Evolutionary conservation across 2,113 vertebrate genomes (phyloP), one percentile per base, ranked within the genome.

Genomic region (Dryoscopus gambensis): DNA sequence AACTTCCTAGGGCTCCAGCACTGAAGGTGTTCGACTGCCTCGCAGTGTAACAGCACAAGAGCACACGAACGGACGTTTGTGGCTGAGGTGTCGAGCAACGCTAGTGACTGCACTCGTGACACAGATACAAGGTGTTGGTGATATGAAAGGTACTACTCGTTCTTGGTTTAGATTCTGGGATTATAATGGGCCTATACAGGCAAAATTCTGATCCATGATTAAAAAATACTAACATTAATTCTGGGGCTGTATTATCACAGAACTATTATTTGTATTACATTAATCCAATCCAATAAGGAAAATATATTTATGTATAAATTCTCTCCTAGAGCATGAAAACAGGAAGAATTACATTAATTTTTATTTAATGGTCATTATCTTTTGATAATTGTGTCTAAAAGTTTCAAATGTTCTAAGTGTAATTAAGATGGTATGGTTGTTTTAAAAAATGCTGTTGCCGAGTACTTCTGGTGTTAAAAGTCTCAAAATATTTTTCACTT

Each of bases 41-140:
- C 24, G 71, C 62, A 85, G 86, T 81, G 19, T 96, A 57, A 97
- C 98, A 91, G 98, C 98, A n/a, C 94, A 93, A 82, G 98, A 98
- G 70, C 98, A 97, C 49, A 52, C 98, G 84, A 98, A 97, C 44
- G 63, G 95, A 18, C 95, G 67, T 39, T 87, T 99, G 62, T 99
- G 99, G 99, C 91, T 99, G 79, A 98, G 81, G 65, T 99, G 99
- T 93, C 98, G 98, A 35, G 64, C 98, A 52, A 95, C 70, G 10
- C 57, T 99, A 49, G 93, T 98, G 76, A 96, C 78, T 44, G 98
- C 98, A 3, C 97, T 99, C 20, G 70, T 94, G 42, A 90, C 97
- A 69, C 98, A 98, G 77, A 90, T 98, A 37, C 96, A 73, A 42
- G 97, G 94, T 12, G 56, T 96, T 53, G 91, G 92, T 89, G 64